Evolutionary conservation across 2,888 invertebrate genomes (phyloP).

Genomic region (Epirrita christyi): DNA sequence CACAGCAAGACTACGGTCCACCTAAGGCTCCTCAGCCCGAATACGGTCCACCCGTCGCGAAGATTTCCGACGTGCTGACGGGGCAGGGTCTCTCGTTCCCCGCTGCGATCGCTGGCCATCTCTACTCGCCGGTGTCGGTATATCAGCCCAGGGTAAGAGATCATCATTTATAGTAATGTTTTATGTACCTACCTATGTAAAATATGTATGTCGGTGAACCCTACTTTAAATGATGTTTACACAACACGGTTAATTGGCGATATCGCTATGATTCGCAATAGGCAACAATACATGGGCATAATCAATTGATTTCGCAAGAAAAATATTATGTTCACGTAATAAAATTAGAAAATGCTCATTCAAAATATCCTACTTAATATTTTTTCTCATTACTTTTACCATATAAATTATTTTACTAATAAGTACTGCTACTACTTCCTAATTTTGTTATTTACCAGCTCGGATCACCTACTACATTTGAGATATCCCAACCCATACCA

Average conservation of each 20-base stretch:
- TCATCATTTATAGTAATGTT: not conserved
- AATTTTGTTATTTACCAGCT: conserved; percentile 49
- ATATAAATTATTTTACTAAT: no score
- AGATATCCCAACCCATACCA: conserved; percentile 65
- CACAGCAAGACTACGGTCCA: conserved; percentile 36
- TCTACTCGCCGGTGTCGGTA: conserved; percentile 65
- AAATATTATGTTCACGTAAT: no score
- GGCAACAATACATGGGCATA: no score
- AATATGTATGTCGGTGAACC: no score
- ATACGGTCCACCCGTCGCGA: conserved; percentile 47
- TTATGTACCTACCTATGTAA: no score
- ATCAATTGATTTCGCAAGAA: no score
- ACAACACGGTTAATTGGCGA: no score
- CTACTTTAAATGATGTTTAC: no score
- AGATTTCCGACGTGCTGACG: conserved; percentile 72
- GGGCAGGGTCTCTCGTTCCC: conserved; percentile 64
- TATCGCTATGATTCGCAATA: no score
- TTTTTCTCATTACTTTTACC: conserved; percentile 1
- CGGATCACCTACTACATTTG: conserved; percentile 61
- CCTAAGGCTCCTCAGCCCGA: conserved; percentile 19
- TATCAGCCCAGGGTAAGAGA: conserved; percentile 67
- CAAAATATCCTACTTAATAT: not conserved
- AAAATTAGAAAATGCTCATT: no score
- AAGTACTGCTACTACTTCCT: no score
- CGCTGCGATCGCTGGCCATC: conserved; percentile 66